Evolutionary conservation across 1,140 invertebrate species (phyloP), one percentile per base, ranked within the genome.

Genomic region (Drosophila nigrodunni): DNA sequence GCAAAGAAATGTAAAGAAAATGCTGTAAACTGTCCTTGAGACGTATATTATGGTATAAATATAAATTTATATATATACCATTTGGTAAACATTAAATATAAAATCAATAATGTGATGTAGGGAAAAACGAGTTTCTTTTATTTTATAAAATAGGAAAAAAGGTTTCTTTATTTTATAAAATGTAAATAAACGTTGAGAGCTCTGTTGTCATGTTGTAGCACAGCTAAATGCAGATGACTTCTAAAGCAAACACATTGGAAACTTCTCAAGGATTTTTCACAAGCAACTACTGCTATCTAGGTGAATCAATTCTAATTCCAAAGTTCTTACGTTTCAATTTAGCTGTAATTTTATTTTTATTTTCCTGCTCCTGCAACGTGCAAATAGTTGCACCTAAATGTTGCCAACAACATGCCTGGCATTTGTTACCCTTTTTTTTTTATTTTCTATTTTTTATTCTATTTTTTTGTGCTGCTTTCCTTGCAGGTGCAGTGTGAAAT

Each of bases 301-400:
- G 46, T 61, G 43, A 79, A 82, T 80, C 72, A 59, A 60, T 67
- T 37, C 71, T 72, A 62, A 55, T 55, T 50, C 41, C 55, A 61
- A 71, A 39, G 47, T 37, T 41, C 34, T 43, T 4, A 44, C 67
- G 49, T 64, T 79, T 41, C 57, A 57, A 82, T 82, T 78, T 74
- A 35, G 64, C 44, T 47, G 54, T 49, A 43, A 46, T 47, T 72
- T 72, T 64, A n/a, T 50, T 43, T 39, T 11, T 18, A 13, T 15
- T 39, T 43, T 25, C 35, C 35, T 9, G 21, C 35, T 65, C 30
- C 30, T 50, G 44, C 54, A 25, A 41, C 11, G n/a, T 64, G 54
- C 49, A 46, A 34, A 61, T 43, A 10, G 64, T 39, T 68, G 47
- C 21, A 46, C 57, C 70, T 54, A 68, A 73, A 60, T 47, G 70